Conservation (phyloP, 1,140 invertebrate genomes). For the Charaxes varanes region DNA sequence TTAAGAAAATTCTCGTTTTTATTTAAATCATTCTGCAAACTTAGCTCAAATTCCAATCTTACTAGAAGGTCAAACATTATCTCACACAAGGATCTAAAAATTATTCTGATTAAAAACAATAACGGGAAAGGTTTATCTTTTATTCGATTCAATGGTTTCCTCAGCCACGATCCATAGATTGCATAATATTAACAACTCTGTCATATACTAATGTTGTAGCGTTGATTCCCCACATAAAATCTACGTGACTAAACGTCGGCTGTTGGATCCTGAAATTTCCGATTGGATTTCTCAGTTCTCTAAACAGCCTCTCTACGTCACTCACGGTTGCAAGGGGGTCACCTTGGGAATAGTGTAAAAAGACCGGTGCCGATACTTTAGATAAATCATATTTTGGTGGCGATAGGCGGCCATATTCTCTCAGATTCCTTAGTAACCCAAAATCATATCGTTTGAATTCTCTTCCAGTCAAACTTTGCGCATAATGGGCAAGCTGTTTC, state of each 20-base stretch:
- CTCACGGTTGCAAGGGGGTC: constrained; percentile 79
- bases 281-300: constrained; percentile 72
- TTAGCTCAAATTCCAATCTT: no score
- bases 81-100: no score
- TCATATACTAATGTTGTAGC: constrained; percentile 62
- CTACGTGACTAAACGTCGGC: constrained; percentile 74
- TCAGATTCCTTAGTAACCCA: constrained; percentile 73
- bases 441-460: constrained; percentile 80
- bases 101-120: no score
- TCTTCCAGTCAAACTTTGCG: constrained; percentile 78
- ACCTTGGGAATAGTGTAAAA: constrained; percentile 82
- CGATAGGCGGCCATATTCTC: constrained; percentile 60
- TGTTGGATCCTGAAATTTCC: constrained; percentile 46
- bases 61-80: no score
- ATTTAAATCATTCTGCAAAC: no score
- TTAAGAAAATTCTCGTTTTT: no score
- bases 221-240: constrained; percentile 75
- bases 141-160: no score
- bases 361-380: constrained; percentile 78
- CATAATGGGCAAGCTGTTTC: constrained; percentile 85
- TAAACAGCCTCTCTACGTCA: constrained; percentile 75
- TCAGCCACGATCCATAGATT: constrained; percentile 33
- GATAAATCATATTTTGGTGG: constrained; percentile 77
- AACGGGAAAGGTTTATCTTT: no score
- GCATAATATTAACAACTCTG: constrained; percentile 51